A percentile compares a stretch with the other conserved stretches of the same genome.
Conservation (phyloP, 1,140 invertebrate genomes). For the Chironomus tepperi region DNA sequence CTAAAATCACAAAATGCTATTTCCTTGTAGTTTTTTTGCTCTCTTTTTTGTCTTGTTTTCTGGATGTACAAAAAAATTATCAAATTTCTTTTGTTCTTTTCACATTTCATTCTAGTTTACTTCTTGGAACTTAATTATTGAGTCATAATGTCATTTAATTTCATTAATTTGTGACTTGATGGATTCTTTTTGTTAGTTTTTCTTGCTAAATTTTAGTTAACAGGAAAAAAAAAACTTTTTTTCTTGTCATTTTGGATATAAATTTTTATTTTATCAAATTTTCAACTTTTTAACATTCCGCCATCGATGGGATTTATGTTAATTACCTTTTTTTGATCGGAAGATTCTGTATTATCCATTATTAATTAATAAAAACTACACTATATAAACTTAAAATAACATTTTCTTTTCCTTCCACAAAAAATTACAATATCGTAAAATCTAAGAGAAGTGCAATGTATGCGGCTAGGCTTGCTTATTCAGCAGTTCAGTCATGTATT, state of each 20-base stretch:
- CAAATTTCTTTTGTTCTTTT: too few species aligned
- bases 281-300: neutral
- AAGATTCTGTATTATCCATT: neutral
- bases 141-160: too few species aligned
- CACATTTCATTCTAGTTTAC: too few species aligned
- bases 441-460: neutral
- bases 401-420: neutral
- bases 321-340: neutral
- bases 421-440: neutral
- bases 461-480: neutral
- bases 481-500: too few species aligned
- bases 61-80: too few species aligned
- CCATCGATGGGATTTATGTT: neutral
- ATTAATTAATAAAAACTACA: neutral
- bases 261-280: neutral
- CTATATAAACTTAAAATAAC: slow-evolving; percentile 15
- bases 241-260: neutral
- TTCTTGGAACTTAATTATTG: too few species aligned
- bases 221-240: neutral
- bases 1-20: too few species aligned
- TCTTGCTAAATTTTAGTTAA: neutral
- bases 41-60: too few species aligned
- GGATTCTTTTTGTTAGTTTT: neutral
- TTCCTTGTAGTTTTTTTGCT: too few species aligned
- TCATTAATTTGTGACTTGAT: too few species aligned